Conservation (phyloP, 2,888 invertebrate species). For the Volucella inflata region DNA sequence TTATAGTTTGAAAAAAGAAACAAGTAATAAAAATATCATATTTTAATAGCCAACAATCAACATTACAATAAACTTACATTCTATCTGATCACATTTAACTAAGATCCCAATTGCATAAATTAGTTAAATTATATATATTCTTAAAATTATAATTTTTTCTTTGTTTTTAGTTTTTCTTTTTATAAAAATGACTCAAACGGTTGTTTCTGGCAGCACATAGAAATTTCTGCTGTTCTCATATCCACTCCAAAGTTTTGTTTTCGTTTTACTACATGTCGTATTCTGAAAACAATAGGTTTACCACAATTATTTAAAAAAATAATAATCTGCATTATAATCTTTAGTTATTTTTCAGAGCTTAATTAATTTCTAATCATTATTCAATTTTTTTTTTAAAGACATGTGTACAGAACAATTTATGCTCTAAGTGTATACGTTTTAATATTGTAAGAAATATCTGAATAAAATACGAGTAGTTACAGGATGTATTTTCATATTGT, state of each 20-base stretch:
- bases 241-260: conserved; percentile 77
- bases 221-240: conserved; percentile 73
- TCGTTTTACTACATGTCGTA: conserved; percentile 75
- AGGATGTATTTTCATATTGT: no score
- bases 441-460: no score
- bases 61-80: no score
- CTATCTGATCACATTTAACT: no score
- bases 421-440: no score
- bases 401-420: no score
- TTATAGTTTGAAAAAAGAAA: no score
- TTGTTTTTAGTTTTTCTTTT: conserved; percentile 29
- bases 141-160: background rate
- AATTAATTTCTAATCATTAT: no score
- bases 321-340: background rate
- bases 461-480: no score
- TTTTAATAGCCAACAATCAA: no score
- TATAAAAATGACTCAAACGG: conserved; percentile 75
- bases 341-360: background rate
- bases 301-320: conserved; percentile 16
- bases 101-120: background rate
- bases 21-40: no score
- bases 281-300: conserved; percentile 75
- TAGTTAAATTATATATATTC: background rate
- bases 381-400: no score
- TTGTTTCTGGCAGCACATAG: conserved; percentile 76